Evolutionary conservation across 2,888 invertebrate genomes (phyloP).

Genomic region (Emesis furor): DNA sequence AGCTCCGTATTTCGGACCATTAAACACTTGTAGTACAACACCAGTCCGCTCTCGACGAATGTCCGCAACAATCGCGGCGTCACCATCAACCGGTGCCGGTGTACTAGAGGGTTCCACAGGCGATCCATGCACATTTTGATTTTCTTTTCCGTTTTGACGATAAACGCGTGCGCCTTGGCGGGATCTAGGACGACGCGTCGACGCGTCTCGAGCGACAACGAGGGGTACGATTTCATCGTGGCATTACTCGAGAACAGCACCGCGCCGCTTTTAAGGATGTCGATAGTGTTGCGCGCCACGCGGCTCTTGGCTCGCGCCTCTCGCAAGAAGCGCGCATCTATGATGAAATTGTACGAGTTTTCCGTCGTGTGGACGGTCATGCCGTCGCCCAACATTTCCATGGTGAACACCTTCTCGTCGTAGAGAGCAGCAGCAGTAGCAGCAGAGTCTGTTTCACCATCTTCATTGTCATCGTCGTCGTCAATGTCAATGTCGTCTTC

Average conservation of each 20-base stretch:
- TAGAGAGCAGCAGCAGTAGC: not conserved
- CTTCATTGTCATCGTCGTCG: not conserved
- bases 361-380: conserved; percentile 14
- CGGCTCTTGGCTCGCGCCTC: conserved; percentile 5
- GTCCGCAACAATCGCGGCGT: conserved; percentile 22
- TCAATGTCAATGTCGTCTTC: not conserved
- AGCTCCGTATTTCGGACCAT: conserved; percentile 14
- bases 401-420: conserved; percentile 19
- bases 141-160: conserved; percentile 21
- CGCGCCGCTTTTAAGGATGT: conserved; percentile 19
- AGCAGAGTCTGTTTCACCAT: not conserved
- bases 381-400: conserved; percentile 15
- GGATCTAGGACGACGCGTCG: conserved; percentile 4
- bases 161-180: conserved; percentile 21
- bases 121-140: conserved; percentile 24
- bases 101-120: conserved; percentile 23
- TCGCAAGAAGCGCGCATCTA: conserved; percentile 19
- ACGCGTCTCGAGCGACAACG: conserved; percentile 20
- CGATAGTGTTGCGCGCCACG: conserved; percentile 25
- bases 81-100: conserved; percentile 24
- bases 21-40: conserved; percentile 23
- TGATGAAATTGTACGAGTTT: conserved; percentile 22
- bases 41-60: conserved; percentile 27
- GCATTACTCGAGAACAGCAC: conserved; percentile 23
- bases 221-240: conserved; percentile 25